phyloP scores from a whole-genome alignment of 2,113 vertebrate genomes.

The Haemorhous mexicanus region DNA sequence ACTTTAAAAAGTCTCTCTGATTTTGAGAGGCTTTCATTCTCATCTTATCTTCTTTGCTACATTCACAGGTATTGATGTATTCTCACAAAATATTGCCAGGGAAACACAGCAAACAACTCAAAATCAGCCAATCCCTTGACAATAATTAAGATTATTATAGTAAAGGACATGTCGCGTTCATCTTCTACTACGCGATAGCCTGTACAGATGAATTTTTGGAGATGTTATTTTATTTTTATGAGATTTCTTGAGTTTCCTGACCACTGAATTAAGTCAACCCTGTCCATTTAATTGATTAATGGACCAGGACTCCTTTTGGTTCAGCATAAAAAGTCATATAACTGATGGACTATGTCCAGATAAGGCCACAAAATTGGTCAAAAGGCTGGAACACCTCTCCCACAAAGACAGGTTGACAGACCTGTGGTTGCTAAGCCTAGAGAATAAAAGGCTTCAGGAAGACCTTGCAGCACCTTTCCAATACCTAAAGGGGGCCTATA shows the following conservation, averaged over 20 bases:
- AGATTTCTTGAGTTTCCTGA: not conserved
- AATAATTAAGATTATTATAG: not conserved
- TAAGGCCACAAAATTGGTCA: not conserved
- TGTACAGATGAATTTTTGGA: not conserved
- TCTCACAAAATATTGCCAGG: not conserved
- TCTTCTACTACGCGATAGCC: not conserved
- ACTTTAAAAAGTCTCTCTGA: not conserved
- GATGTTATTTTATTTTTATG: not conserved
- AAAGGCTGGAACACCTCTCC: not conserved
- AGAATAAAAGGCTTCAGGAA: not conserved
- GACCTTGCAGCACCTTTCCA: not conserved
- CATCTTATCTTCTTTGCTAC: not conserved
- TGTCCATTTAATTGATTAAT: not conserved
- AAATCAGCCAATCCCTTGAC: not conserved
- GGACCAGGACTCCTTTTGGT: rapidly evolving
- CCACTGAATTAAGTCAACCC: not conserved
- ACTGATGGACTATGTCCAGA: not conserved
- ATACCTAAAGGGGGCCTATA: rapidly evolving
- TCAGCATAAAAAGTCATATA: not conserved
- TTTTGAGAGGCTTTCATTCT: not conserved
- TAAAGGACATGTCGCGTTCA: not conserved
- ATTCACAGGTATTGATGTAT: not conserved
- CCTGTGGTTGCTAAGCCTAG: not conserved
- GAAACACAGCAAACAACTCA: not conserved
- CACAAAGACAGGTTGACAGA: not conserved